phyloP scores from a whole-genome alignment of 2,888 invertebrate genomes.

The Apotomis betuletana region DNA sequence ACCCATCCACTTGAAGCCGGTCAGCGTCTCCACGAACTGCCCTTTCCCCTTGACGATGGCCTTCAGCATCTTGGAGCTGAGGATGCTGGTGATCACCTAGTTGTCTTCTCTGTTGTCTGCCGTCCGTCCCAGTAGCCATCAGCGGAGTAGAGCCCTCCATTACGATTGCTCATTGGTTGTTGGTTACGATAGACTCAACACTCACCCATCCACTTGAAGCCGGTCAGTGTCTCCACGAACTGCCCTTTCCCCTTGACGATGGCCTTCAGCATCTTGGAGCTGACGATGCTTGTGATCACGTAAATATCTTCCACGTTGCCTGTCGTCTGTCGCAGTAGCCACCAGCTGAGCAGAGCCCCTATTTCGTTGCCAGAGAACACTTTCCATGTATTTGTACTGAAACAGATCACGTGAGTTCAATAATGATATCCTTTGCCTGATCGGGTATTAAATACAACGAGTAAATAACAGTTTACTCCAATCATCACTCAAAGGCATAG shows the following conservation, averaged over 20 bases:
- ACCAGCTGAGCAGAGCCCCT: slow-evolving; percentile 97
- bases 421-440: background rate
- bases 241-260: slow-evolving; percentile 91
- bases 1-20: slow-evolving; percentile 99
- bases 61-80: slow-evolving; percentile 91
- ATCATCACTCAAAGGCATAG: too few relatives aligned
- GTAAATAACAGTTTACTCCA: too few relatives aligned
- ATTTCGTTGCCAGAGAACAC: slow-evolving; percentile 98
- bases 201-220: slow-evolving; percentile 99
- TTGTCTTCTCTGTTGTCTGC: slow-evolving; percentile 91
- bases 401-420: background rate
- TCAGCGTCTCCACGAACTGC: slow-evolving; percentile 93
- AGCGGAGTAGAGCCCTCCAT: too few relatives aligned
- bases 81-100: too few relatives aligned
- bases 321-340: slow-evolving; percentile 86
- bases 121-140: slow-evolving; percentile 83
- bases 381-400: slow-evolving; percentile 86
- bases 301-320: slow-evolving; percentile 86
- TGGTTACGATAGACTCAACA: slow-evolving; percentile 12
- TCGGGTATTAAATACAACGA: too few relatives aligned
- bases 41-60: slow-evolving; percentile 92
- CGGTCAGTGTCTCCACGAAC: slow-evolving; percentile 95
- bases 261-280: slow-evolving; percentile 95
- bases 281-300: slow-evolving; percentile 97
- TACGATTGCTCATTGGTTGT: background rate